These are phyloP conservation scores for Zosterops lateralis DNA, from an alignment of 2,113 vertebrate genomes.

Conservation along the genomic window DNA sequence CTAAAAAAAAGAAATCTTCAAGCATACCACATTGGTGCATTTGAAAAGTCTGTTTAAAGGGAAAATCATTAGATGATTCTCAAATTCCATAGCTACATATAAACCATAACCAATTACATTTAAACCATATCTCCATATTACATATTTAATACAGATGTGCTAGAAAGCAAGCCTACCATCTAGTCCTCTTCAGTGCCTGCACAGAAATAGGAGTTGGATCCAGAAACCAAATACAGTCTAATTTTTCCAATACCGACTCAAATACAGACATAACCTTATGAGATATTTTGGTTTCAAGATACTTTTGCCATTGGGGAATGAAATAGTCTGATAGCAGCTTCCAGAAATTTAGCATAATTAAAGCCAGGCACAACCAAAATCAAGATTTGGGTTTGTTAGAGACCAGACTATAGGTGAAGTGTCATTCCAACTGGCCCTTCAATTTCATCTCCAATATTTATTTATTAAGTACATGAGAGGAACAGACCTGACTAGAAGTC, in stretches of 20 bases:
- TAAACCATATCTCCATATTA: neutral
- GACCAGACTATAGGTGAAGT: neutral
- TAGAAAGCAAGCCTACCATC: neutral
- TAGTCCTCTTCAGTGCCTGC: neutral
- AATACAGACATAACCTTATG: neutral
- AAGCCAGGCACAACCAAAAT: neutral
- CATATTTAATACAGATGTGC: conserved; percentile 24
- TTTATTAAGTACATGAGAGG: neutral
- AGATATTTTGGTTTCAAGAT: neutral
- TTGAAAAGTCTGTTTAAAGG: neutral
- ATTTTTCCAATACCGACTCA: conserved; percentile 16
- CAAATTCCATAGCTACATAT: conserved; percentile 2
- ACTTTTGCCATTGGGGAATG: neutral
- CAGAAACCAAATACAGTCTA: neutral
- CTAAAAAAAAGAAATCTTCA: neutral
- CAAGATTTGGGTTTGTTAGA: neutral
- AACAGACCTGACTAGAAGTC: neutral
- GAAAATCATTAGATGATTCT: neutral
- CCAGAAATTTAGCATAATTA: neutral
- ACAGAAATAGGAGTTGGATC: neutral
- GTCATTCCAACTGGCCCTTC: neutral
- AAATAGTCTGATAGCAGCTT: neutral
- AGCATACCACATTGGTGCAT: neutral
- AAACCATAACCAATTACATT: conserved; percentile 1
- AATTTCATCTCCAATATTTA: neutral